Conservation (phyloP, 2,888 invertebrate genomes). For the Phyllotreta cruciferae region DNA sequence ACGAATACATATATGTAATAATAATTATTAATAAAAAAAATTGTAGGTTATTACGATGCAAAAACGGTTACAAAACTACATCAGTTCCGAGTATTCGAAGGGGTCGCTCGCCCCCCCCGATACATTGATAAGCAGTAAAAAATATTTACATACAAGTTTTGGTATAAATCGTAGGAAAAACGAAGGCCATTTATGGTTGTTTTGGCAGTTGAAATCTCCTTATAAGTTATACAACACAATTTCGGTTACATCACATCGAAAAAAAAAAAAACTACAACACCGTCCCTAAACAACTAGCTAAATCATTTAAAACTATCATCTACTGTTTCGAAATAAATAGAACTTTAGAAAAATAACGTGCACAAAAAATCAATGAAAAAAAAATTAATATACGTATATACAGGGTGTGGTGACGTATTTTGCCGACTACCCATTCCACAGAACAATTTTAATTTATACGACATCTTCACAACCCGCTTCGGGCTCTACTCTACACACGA, state of each 20-base stretch:
- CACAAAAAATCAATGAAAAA: conserved; percentile 33
- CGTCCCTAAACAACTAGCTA: conserved; percentile 8
- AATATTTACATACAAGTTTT: conserved; percentile 25
- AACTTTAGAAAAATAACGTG: conserved; percentile 42
- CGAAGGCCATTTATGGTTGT: conserved; percentile 38
- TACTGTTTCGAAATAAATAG: conserved; percentile 41
- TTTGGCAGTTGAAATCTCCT: conserved; percentile 42
- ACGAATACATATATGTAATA: neutral
- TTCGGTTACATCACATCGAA: conserved; percentile 40
- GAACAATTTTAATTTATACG: too few relatives aligned
- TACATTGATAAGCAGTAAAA: neutral
- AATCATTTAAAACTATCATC: conserved; percentile 33
- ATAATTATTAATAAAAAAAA: conserved; percentile 1
- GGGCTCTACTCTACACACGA: too few relatives aligned
- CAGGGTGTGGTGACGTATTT: too few relatives aligned
- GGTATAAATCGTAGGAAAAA: conserved; percentile 35
- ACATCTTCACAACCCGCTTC: too few relatives aligned
- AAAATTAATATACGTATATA: conserved; percentile 30
- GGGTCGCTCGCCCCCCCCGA: too few relatives aligned
- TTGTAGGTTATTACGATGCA: too few relatives aligned
- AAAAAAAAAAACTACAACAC: too few relatives aligned
- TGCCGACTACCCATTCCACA: too few relatives aligned
- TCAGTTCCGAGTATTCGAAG: too few relatives aligned
- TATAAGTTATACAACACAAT: conserved; percentile 33
- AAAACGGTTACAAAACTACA: too few relatives aligned